Evolutionary conservation across 1,140 invertebrate species (phyloP).

Genomic region (Gryllus bimaculatus): DNA sequence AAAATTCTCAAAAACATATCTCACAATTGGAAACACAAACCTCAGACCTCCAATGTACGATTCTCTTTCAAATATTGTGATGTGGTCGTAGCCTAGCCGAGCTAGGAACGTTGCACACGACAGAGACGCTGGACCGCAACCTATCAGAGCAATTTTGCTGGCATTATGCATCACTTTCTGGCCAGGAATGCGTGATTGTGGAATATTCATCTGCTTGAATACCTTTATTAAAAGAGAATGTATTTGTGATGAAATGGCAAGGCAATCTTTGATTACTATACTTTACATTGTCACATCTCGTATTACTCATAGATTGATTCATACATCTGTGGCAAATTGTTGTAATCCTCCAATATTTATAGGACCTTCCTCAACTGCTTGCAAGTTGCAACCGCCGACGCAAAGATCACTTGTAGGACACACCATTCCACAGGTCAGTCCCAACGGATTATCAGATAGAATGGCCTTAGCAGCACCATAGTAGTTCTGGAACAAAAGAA

Average conservation of each 20-base stretch:
- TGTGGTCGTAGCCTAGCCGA: conserved; percentile 79
- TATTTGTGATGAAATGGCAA: neutral
- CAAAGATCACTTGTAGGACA: conserved; percentile 97
- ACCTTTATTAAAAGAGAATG: conserved; percentile 41
- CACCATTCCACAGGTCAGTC: conserved; percentile 97
- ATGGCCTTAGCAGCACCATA: conserved; percentile 96
- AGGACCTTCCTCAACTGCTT: conserved; percentile 89
- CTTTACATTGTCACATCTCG: neutral
- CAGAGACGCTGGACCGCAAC: conserved; percentile 92
- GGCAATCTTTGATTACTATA: neutral
- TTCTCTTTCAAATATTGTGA: conserved; percentile 90
- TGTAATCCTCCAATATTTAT: conserved; percentile 98
- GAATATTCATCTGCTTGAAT: conserved; percentile 89
- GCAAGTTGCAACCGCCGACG: conserved; percentile 93
- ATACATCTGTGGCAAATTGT: conserved; percentile 91
- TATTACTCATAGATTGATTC: neutral
- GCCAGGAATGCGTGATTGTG: conserved; percentile 68
- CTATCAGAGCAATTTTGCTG: conserved; percentile 67
- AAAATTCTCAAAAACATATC: neutral
- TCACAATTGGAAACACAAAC: conserved; percentile 35
- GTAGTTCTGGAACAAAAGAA: conserved; percentile 66
- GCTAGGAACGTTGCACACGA: conserved; percentile 94
- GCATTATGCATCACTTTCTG: conserved; percentile 27
- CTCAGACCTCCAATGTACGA: conserved; percentile 81
- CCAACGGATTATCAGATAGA: conserved; percentile 93